Conservation (phyloP, 2,797 vertebrate genomes). For the Ateles fusciceps region DNA sequence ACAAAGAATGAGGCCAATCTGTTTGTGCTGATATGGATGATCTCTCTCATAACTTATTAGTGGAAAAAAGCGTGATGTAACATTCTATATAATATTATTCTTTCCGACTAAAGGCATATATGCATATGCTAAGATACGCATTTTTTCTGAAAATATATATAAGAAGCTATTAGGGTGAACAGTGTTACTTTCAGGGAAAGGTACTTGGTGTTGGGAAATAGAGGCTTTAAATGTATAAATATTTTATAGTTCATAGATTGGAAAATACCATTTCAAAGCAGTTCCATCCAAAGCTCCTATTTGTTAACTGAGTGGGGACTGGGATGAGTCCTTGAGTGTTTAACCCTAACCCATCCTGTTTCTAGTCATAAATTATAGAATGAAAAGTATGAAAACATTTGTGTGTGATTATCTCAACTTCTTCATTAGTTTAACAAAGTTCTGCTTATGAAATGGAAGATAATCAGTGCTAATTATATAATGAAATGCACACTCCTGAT, state of each 20-base stretch:
- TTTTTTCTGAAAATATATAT: background rate
- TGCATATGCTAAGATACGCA: background rate
- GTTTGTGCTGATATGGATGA: background rate
- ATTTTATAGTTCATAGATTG: background rate
- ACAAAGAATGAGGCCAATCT: background rate
- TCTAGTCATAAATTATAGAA: background rate
- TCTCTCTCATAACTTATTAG: background rate
- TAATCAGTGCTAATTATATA: background rate
- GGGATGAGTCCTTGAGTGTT: background rate
- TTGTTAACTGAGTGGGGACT: background rate
- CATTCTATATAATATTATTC: background rate
- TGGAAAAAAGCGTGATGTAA: background rate
- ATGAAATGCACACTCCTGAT: background rate
- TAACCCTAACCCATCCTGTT: background rate
- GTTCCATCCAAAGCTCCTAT: background rate
- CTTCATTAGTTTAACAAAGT: background rate
- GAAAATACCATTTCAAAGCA: background rate
- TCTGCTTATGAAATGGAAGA: background rate
- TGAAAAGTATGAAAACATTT: slow-evolving; percentile 14
- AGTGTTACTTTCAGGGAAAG: background rate
- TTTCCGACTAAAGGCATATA: background rate
- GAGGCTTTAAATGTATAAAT: background rate
- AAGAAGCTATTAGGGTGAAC: background rate
- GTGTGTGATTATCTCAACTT: background rate
- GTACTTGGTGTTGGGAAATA: background rate